A percentile compares a stretch with the other conserved stretches of the same genome.
phyloP scores from a whole-genome alignment of 1,140 invertebrate genomes.

The Drosophila takahashii region DNA sequence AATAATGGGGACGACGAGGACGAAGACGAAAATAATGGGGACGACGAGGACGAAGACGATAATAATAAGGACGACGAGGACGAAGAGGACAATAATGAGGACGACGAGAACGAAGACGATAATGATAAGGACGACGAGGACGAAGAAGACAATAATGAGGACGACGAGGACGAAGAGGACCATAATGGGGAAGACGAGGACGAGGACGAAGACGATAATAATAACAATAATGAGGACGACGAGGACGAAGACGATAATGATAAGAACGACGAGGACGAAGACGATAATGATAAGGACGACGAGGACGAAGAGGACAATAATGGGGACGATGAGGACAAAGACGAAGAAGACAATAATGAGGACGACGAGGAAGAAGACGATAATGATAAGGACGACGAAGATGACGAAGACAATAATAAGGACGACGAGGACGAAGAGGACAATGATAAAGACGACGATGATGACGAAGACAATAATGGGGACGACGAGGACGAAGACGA shows the following conservation, averaged over 20 bases:
- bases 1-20: constrained; percentile 50
- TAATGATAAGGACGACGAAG: constrained; percentile 13
- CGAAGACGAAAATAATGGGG: constrained; percentile 23
- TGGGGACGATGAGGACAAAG: constrained; percentile 27
- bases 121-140: too few species aligned
- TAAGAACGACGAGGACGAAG: too few species aligned
- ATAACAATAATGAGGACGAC: constrained; percentile 6
- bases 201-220: constrained; percentile 17
- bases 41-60: constrained; percentile 22
- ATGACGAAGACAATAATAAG: too few species aligned
- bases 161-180: neutral
- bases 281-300: too few species aligned
- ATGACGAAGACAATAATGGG: constrained; percentile 46
- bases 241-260: constrained; percentile 48
- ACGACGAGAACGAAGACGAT: too few species aligned
- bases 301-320: constrained; percentile 11
- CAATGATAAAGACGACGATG: constrained; percentile 4
- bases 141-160: too few species aligned
- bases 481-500: constrained; percentile 68
- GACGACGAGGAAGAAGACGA: constrained; percentile 18
- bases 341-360: constrained; percentile 22
- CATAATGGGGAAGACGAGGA: constrained; percentile 30
- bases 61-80: constrained; percentile 25
- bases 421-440: constrained; percentile 27
- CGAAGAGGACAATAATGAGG: neutral